Evolutionary conservation across 2,113 vertebrate species (phyloP), one percentile per base, ranked within the genome.

Genomic region (Phyllostomus discolor): DNA sequence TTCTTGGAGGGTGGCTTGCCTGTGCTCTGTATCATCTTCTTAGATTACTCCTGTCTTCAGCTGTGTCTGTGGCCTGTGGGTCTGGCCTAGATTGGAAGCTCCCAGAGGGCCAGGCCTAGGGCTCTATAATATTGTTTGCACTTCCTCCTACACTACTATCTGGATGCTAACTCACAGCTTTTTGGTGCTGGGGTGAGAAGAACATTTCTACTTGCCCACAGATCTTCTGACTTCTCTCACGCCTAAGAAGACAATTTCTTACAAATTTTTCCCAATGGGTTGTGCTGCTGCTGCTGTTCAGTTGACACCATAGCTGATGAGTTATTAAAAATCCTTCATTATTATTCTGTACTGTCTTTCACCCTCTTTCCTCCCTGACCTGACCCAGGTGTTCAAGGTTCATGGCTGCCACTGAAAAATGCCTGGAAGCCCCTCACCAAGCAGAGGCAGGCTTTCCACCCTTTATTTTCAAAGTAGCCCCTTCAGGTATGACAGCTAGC

Each of bases 261-360:
- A 73, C 73, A 31, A 92, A 88, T 46, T 96, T 95, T 93, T 91
- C 97, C 97, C 96, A 90, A 10, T 0, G 70, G 98, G 91, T 64
- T 79, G 67, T 17, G 1, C 85, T 20, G 81, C 93, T 2, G 10
- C 93, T 81, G 93, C 96, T 95, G 88, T 95, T 95, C 88, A 83
- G 81, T 90, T 92, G 95, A 96, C 95, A 96, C 89, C 59, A 12
- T 57, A 70, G 95, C 96, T 97, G 96, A 96, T 17, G 75, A 97
- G 95, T 97, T 97, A 97, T 97, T 95, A 94, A 96, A 96, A 97
- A 94, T 69, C 43, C 88, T 90, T 95, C 83, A 80, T 97, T 96
- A 95, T 95, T 95, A 95, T 96, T 98, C 95, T 57, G 46, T 50
- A 28, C 90, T 12, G 50, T 48, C 38, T 72, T 80, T 72, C 76